Evolutionary conservation across 2,113 vertebrate genomes (phyloP).

Genomic region (Oryzias curvinotus): DNA sequence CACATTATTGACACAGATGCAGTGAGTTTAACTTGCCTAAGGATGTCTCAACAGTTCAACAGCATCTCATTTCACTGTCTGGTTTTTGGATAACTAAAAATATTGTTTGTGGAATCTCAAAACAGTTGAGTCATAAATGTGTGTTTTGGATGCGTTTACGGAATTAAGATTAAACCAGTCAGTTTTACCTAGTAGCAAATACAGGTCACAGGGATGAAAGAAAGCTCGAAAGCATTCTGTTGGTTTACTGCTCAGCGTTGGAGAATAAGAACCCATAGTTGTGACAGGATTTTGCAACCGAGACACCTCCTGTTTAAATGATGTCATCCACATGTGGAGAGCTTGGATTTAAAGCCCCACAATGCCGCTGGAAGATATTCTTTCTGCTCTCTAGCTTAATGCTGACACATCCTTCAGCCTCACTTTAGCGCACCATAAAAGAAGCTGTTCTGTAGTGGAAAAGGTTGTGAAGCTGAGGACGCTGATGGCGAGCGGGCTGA

Average conservation of each 20-base stretch:
- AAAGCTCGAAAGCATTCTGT: not conserved
- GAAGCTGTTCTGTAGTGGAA: constrained; percentile 37
- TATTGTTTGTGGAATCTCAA: too few relatives aligned
- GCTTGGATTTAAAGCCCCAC: constrained; percentile 58
- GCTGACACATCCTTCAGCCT: constrained; percentile 40
- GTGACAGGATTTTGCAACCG: constrained; percentile 3
- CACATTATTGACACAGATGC: too few relatives aligned
- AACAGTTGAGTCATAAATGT: too few relatives aligned
- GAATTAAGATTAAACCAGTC: not conserved
- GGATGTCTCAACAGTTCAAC: too few relatives aligned
- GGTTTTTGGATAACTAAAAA: too few relatives aligned
- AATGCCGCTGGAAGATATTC: constrained; percentile 59
- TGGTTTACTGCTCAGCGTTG: not conserved
- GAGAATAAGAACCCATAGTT: not conserved
- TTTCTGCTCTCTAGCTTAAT: constrained; percentile 47
- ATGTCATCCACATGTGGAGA: constrained; percentile 37
- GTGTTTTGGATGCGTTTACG: too few relatives aligned
- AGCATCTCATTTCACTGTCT: too few relatives aligned
- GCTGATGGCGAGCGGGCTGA: constrained; percentile 15
- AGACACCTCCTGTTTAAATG: constrained; percentile 38
- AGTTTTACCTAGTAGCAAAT: not conserved
- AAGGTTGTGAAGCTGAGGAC: constrained; percentile 39
- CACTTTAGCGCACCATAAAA: constrained; percentile 44
- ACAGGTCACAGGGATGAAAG: not conserved
- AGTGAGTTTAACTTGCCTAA: too few relatives aligned